Percentiles rank a stretch among this genome's conserved stretches.
phyloP scores from a whole-genome alignment of 1,140 invertebrate genomes.

The Rhynchophorus ferrugineus region DNA sequence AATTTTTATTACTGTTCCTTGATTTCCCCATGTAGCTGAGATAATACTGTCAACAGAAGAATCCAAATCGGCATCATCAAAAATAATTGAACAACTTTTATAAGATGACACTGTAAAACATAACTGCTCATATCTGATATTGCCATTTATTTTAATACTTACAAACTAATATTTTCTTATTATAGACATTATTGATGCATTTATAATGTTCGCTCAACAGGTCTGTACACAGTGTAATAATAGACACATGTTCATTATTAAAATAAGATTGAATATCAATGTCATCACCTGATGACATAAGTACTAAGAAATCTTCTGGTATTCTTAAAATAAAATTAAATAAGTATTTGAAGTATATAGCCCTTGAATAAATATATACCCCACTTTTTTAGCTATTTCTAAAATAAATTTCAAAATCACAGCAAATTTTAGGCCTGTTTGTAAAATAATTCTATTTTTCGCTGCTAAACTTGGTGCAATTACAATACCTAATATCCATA shows the following conservation, averaged over 20 bases:
- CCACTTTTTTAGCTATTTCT: slow-evolving; percentile 29
- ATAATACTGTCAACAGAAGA: slow-evolving; percentile 50
- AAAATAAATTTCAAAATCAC: slow-evolving; percentile 23
- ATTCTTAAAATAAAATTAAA: slow-evolving; percentile 19
- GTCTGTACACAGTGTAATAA: slow-evolving; percentile 20
- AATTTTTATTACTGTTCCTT: slow-evolving; percentile 45
- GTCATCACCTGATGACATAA: slow-evolving; percentile 21
- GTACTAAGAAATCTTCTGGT: slow-evolving; percentile 16
- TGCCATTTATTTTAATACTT: no score
- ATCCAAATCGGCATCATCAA: slow-evolving; percentile 52
- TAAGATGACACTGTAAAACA: slow-evolving; percentile 23
- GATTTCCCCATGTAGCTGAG: slow-evolving; percentile 48
- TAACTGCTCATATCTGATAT: no score
- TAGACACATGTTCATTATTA: slow-evolving; percentile 7
- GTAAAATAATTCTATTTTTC: slow-evolving; percentile 29
- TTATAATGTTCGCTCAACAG: slow-evolving; percentile 15
- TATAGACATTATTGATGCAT: slow-evolving; percentile 7
- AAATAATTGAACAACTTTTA: slow-evolving; percentile 48
- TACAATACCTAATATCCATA: slow-evolving; percentile 28
- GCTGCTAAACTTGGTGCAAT: slow-evolving; percentile 32
- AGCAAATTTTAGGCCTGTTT: slow-evolving; percentile 20
- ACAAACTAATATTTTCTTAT: slow-evolving; percentile 23
- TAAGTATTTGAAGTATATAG: neutral
- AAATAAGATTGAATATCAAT: slow-evolving; percentile 19
- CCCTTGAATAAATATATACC: slow-evolving; percentile 31